Evolutionary conservation across 2,888 invertebrate genomes (phyloP), one percentile per base, ranked within the genome.

Genomic region (Lasioglossum pauxillum): DNA sequence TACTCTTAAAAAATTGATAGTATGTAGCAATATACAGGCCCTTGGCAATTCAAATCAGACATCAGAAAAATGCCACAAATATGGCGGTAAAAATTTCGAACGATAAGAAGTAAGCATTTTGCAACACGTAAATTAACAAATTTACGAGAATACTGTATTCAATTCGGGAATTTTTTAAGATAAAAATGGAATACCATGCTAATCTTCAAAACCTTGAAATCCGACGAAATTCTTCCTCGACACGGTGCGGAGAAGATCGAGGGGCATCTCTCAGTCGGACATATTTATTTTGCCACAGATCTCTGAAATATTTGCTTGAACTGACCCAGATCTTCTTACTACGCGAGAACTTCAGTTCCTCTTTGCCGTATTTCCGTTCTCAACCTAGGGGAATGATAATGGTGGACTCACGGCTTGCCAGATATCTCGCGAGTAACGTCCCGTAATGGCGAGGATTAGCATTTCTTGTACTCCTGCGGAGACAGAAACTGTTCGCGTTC

Each of bases 261-360:
- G 57, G 38, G 53, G 84, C 75, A 71, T 81, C 57, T 79, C 81
- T 53, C 49, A 35, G 46, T 16, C 35, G 60, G 82, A 49, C 75
- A 76, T 84, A 73, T 88, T 88, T 88, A 88, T 87, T 85, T 88
- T 85, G 80, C 83, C 87, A 88, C 81, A 78, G 73, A 80, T 88
- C 85, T 71, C 80, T 80, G 79, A 87, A 87, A 85, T 81, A 89
- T 89, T 89, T 82, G 83, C 76, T 71, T 67, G 78, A 75, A 74
- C 74, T 75, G 82, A 87, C 87, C 82, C 76, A 89, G 80, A 89
- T 89, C 85, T 71, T 67, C 71, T 78, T 71, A 72, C 82, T 60
- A 71, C 82, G 53, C n/a, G 79, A 64, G 82, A 85, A 89, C 87
- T 88, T 83, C 80, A 53, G 69, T 57, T 75, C 76, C 78, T 83